These are phyloP conservation scores for Lepeophtheirus nordmannii DNA, from an alignment of 2,888 invertebrate genomes.

Conservation along the genomic window DNA sequence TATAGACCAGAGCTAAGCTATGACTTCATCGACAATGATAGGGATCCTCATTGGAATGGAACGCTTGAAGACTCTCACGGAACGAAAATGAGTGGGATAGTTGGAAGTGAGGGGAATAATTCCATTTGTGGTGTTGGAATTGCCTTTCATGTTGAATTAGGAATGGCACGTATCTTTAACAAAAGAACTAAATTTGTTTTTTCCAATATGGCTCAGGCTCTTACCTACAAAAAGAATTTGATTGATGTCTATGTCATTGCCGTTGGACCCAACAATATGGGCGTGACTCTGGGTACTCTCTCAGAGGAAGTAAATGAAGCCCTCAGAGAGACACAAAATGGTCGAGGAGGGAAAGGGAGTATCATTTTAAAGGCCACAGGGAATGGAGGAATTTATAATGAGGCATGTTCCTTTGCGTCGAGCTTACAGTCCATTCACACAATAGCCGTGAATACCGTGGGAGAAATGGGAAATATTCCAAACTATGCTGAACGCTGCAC, in stretches of 20 bases:
- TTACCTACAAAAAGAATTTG: neutral
- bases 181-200: neutral
- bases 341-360: neutral
- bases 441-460: neutral
- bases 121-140: neutral
- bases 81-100: neutral
- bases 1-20: neutral
- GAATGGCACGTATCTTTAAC: neutral
- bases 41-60: too few species aligned
- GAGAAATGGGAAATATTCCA: neutral
- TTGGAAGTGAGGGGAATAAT: neutral
- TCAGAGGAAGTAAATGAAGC: too few species aligned
- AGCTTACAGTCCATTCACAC: neutral
- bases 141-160: neutral
- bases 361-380: neutral
- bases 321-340: neutral
- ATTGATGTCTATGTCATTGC: neutral
- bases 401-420: neutral
- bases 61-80: neutral
- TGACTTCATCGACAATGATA: neutral
- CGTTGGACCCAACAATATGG: neutral
- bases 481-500: neutral
- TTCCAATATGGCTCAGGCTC: neutral
- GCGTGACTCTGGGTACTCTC: neutral
- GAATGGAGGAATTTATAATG: neutral